phyloP scores from a whole-genome alignment of 2,797 vertebrate species.

The Chrysocyon brachyurus region DNA sequence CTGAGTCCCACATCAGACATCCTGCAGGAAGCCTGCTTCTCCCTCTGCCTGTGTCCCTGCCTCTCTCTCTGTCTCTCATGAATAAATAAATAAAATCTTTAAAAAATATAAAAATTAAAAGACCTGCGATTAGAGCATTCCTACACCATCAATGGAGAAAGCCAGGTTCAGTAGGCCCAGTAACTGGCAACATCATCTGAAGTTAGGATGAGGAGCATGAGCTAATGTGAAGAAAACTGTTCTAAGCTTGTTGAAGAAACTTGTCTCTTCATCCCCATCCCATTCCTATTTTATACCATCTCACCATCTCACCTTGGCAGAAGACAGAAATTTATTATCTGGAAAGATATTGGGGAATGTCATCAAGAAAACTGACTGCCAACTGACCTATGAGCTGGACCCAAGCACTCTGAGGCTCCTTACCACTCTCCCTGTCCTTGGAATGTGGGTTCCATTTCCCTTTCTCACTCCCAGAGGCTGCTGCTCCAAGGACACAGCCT shows the following conservation, averaged over 20 bases:
- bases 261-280: neutral
- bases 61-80: no score
- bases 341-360: neutral
- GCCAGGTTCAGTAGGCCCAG: neutral
- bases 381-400: neutral
- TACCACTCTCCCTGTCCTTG: neutral
- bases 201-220: neutral
- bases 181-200: neutral
- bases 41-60: no score
- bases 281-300: neutral
- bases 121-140: neutral
- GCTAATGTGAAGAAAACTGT: neutral
- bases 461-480: neutral
- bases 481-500: neutral
- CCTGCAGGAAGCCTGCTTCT: no score
- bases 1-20: no score
- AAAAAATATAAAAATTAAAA: neutral
- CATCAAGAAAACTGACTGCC: neutral
- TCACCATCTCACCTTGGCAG: neutral
- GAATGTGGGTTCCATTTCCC: neutral
- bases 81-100: no score
- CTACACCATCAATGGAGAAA: neutral
- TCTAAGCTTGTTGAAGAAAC: neutral
- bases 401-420: neutral
- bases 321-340: neutral